Conservation (phyloP, 2,888 invertebrate genomes). For the Drosophila demipolita region DNA sequence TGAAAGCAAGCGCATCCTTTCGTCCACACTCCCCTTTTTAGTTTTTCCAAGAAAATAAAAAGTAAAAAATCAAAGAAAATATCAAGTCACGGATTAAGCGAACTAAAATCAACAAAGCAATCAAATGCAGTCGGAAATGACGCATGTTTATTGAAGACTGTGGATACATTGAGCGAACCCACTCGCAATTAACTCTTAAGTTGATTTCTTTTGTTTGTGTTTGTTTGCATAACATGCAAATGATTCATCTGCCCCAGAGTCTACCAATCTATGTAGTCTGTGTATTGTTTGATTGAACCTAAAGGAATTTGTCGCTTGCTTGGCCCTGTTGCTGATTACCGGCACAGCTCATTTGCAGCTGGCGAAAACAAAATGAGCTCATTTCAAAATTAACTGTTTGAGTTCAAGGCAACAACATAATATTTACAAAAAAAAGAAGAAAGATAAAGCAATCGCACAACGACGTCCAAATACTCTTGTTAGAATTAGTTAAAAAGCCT, state of each 20-base stretch:
- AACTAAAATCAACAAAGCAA: slow-evolving; percentile 41
- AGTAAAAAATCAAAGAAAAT: not conserved
- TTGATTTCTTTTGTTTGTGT: not conserved
- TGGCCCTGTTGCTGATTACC: slow-evolving; percentile 43
- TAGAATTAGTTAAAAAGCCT: not conserved
- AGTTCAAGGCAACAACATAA: slow-evolving; percentile 35
- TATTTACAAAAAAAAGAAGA: slow-evolving; percentile 15
- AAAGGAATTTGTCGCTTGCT: slow-evolving; percentile 55
- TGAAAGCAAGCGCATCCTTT: slow-evolving; percentile 18
- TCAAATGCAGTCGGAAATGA: slow-evolving; percentile 55
- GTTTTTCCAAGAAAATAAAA: not conserved
- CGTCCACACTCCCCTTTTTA: not conserved
- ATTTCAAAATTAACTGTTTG: slow-evolving; percentile 30
- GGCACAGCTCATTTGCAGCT: slow-evolving; percentile 32
- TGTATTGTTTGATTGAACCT: slow-evolving; percentile 40
- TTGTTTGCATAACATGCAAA: slow-evolving; percentile 2
- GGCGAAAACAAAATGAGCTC: slow-evolving; percentile 43
- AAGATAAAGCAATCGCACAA: not conserved
- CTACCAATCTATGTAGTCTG: slow-evolving; percentile 1
- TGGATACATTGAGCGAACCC: slow-evolving; percentile 35
- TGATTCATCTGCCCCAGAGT: slow-evolving; percentile 40
- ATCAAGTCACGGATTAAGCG: slow-evolving; percentile 27
- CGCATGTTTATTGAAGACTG: slow-evolving; percentile 33
- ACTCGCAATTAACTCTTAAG: not conserved
- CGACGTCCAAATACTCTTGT: slow-evolving; percentile 6